Evolutionary conservation across 2,113 vertebrate species (phyloP).

Genomic region (Butorides virescens): DNA sequence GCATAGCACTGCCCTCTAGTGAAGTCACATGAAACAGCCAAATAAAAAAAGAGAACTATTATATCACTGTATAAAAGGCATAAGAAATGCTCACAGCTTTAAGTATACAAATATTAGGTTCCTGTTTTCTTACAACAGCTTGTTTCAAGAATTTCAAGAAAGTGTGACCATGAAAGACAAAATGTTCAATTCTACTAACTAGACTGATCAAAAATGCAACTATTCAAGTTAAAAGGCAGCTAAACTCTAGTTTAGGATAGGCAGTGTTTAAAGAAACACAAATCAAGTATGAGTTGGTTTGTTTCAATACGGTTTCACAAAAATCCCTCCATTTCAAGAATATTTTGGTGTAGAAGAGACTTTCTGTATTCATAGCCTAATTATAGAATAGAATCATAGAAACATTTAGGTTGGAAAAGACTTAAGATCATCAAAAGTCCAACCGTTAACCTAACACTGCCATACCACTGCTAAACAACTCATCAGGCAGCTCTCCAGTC

Average conservation of each 20-base stretch:
- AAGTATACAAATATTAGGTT: background rate
- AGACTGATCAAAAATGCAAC: background rate
- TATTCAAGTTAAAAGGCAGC: background rate
- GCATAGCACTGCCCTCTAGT: slow-evolving; percentile 89
- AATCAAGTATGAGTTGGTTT: background rate
- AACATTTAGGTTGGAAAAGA: no score
- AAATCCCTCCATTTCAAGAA: fast-evolving
- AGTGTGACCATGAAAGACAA: background rate
- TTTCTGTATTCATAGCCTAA: background rate
- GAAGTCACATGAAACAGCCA: background rate
- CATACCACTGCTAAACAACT: no score
- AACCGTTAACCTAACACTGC: no score
- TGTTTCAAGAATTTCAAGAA: background rate
- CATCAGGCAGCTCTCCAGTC: no score
- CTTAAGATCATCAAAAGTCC: no score
- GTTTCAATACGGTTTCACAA: background rate
- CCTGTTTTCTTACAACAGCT: background rate
- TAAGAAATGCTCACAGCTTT: background rate
- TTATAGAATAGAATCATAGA: no score
- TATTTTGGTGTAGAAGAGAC: fast-evolving
- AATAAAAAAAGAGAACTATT: background rate
- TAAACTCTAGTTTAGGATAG: background rate
- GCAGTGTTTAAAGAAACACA: background rate
- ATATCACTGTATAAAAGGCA: background rate
- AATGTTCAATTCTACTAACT: background rate